phyloP scores from a whole-genome alignment of 2,113 vertebrate species.

The Pangasianodon gigas region DNA sequence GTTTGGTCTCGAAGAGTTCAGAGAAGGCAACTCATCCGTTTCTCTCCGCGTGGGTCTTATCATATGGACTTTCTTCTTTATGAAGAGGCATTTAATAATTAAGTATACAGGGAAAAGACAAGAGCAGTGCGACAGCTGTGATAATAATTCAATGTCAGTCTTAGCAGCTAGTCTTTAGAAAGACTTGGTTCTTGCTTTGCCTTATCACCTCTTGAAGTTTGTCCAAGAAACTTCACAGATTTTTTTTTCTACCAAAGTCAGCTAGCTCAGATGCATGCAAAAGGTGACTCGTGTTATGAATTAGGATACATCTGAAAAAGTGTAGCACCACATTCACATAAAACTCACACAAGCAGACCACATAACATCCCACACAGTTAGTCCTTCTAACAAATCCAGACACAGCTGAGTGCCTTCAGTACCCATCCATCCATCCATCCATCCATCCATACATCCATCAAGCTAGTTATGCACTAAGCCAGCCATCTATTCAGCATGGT shows the following conservation, averaged over 20 bases:
- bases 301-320: background rate
- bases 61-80: slow-evolving; percentile 66
- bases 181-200: slow-evolving; percentile 58
- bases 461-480: slow-evolving; percentile 24
- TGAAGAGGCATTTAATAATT: slow-evolving; percentile 71
- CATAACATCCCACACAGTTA: background rate
- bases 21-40: slow-evolving; percentile 63
- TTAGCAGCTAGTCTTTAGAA: slow-evolving; percentile 55
- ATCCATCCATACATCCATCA: slow-evolving; percentile 48
- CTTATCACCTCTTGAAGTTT: slow-evolving; percentile 68
- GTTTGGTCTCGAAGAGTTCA: slow-evolving; percentile 9
- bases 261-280: slow-evolving; percentile 56
- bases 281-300: background rate
- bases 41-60: slow-evolving; percentile 66
- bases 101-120: slow-evolving; percentile 71
- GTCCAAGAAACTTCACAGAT: slow-evolving; percentile 70
- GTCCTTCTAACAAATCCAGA: background rate
- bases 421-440: slow-evolving; percentile 10
- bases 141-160: slow-evolving; percentile 74
- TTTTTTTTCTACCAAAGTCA: slow-evolving; percentile 57
- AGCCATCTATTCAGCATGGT: background rate
- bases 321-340: background rate
- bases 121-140: slow-evolving; percentile 70
- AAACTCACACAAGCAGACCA: background rate
- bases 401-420: background rate